Percentiles rank a stretch among this genome's conserved stretches.
Evolutionary conservation across 1,140 invertebrate species (phyloP).

Genomic region (Heliconius eleuchia): DNA sequence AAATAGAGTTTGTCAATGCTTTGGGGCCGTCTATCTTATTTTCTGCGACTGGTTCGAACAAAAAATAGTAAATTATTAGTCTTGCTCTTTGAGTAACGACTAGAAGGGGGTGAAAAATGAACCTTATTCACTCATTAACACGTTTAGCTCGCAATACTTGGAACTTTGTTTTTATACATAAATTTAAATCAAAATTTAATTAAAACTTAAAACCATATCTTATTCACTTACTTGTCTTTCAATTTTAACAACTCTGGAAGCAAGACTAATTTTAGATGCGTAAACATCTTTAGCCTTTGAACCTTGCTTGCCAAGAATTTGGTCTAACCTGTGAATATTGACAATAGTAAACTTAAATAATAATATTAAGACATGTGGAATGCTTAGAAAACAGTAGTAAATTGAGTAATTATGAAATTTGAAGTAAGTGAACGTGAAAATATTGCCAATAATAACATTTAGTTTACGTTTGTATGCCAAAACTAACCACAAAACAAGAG

Average conservation of each 20-base stretch:
- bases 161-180: too few species aligned
- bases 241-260: slow-evolving; percentile 96
- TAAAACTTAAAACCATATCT: neutral
- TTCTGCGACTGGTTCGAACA: too few species aligned
- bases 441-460: slow-evolving; percentile 41
- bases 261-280: slow-evolving; percentile 95
- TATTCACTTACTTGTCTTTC: slow-evolving; percentile 91
- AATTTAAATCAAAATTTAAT: neutral
- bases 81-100: neutral
- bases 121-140: too few species aligned
- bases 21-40: too few species aligned
- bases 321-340: slow-evolving; percentile 88
- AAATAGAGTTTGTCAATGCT: too few species aligned
- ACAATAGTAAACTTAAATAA: neutral
- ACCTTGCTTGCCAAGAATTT: slow-evolving; percentile 96
- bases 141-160: too few species aligned
- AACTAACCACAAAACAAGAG: slow-evolving; percentile 36
- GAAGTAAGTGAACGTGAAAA: slow-evolving; percentile 41
- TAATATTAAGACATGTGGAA: slow-evolving; percentile 3
- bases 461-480: slow-evolving; percentile 44
- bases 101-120: neutral
- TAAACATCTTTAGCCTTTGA: slow-evolving; percentile 96
- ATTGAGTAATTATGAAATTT: slow-evolving; percentile 27
- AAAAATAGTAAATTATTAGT: too few species aligned
- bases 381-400: neutral